phyloP scores from a whole-genome alignment of 2,888 invertebrate species.

The Plemyria rubiginata region DNA sequence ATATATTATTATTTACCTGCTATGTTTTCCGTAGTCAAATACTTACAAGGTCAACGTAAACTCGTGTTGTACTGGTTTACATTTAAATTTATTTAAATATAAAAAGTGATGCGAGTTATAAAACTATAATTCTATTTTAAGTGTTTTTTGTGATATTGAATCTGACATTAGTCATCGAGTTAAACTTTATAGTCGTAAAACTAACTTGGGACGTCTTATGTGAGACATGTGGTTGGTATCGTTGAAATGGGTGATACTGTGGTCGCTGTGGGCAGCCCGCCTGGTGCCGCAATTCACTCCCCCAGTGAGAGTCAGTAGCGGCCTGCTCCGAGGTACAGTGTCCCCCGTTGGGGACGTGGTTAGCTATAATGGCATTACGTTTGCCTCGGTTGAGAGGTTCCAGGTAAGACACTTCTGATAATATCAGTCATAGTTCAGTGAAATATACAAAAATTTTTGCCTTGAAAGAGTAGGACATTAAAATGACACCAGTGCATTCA shows the following conservation, averaged over 20 bases:
- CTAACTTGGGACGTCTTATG: not conserved
- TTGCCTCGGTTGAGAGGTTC: slow-evolving; percentile 63
- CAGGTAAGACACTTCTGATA: slow-evolving; percentile 51
- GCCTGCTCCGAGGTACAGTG: slow-evolving; percentile 59
- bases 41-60: not conserved
- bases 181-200: too few relatives aligned
- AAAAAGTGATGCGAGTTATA: not conserved
- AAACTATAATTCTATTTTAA: not conserved
- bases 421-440: too few relatives aligned
- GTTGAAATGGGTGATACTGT: slow-evolving; percentile 66
- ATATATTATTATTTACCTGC: not conserved
- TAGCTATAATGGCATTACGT: slow-evolving; percentile 65
- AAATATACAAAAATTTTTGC: too few relatives aligned
- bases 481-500: too few relatives aligned
- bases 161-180: too few relatives aligned
- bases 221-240: slow-evolving; percentile 13
- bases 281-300: slow-evolving; percentile 66
- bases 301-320: slow-evolving; percentile 56
- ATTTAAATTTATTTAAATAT: not conserved
- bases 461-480: too few relatives aligned
- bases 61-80: not conserved
- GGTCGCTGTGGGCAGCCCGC: slow-evolving; percentile 70
- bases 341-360: slow-evolving; percentile 59
- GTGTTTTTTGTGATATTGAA: too few relatives aligned
- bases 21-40: not conserved